Conservation (phyloP, 1,140 invertebrate species). For the Apis mellifera region Amel_HAv3.1 CM009944.2:7094501-7095000, state of each 20-base stretch:
- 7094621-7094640: too few species aligned
- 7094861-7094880: constrained; percentile 9
- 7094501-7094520: too few species aligned
- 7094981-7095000: constrained; percentile 80
- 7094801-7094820: constrained; percentile 39
- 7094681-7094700: not conserved
- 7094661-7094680: too few species aligned
- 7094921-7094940: constrained; percentile 56
- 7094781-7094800: constrained; percentile 38
- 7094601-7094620: too few species aligned
- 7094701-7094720: not conserved
- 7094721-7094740: not conserved
- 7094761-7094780: constrained; percentile 1
- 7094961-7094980: constrained; percentile 79
- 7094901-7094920: constrained; percentile 29
- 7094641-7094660: too few species aligned
- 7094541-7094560: too few species aligned
- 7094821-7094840: constrained; percentile 49
- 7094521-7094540: too few species aligned
- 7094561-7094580: too few species aligned
- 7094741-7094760: constrained; percentile 19
- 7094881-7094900: not conserved
- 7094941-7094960: constrained; percentile 78
- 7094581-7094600: too few species aligned
- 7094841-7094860: not conserved